Evolutionary conservation across 2,888 invertebrate genomes (phyloP).

Genomic region (Apodemia mormo): DNA sequence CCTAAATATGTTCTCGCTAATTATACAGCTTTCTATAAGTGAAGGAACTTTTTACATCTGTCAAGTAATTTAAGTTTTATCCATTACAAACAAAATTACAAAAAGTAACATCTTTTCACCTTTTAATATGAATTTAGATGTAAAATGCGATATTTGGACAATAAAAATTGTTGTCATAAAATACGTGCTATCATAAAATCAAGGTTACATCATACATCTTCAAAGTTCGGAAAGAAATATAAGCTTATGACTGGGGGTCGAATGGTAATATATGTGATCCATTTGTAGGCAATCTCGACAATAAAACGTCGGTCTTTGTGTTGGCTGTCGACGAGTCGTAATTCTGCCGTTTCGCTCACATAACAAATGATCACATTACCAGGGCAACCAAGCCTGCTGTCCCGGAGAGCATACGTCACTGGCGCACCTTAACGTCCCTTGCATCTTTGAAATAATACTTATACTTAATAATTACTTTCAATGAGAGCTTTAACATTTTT

Average conservation of each 20-base stretch:
- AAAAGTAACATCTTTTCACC: background rate
- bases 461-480: background rate
- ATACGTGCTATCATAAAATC: background rate
- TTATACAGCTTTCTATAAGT: no score
- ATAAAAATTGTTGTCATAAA: background rate
- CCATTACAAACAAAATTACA: no score
- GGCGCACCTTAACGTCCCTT: background rate
- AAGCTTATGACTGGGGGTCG: slow-evolving; percentile 43
- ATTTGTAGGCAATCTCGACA: slow-evolving; percentile 72
- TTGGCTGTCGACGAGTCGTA: slow-evolving; percentile 59
- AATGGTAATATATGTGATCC: slow-evolving; percentile 58
- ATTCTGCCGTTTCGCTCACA: slow-evolving; percentile 65
- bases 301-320: slow-evolving; percentile 73
- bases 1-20: no score
- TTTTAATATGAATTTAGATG: background rate
- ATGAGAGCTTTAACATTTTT: background rate
- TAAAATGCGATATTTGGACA: background rate
- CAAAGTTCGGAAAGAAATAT: slow-evolving; percentile 30
- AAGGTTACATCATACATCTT: slow-evolving; percentile 5
- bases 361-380: slow-evolving; percentile 75
- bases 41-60: no score
- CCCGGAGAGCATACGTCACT: slow-evolving; percentile 7
- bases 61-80: no score
- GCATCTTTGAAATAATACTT: background rate
- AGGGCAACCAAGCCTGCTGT: slow-evolving; percentile 43